phyloP scores from a whole-genome alignment of 2,888 invertebrate genomes.

The Hofmannophila pseudospretella region DNA sequence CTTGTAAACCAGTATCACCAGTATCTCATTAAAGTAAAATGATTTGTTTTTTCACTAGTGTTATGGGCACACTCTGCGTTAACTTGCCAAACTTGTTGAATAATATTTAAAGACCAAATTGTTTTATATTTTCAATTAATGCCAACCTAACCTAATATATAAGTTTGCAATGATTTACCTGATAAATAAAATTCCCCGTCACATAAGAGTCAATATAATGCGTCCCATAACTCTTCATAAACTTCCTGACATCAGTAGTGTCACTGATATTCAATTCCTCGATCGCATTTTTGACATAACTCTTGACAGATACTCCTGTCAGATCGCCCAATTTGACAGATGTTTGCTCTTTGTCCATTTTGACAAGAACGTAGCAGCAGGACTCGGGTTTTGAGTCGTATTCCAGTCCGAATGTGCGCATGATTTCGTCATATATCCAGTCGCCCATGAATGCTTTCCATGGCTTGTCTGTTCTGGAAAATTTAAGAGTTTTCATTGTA shows the following conservation, averaged over 20 bases:
- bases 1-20: no score
- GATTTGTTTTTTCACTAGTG: no score
- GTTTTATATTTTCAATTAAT: no score
- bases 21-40: no score
- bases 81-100: neutral
- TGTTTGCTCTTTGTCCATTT: constrained; percentile 82
- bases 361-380: constrained; percentile 84
- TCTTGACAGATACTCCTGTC: constrained; percentile 78
- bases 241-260: constrained; percentile 83
- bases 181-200: constrained; percentile 92
- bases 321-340: constrained; percentile 80
- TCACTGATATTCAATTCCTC: constrained; percentile 82
- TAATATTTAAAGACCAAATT: no score
- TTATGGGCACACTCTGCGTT: neutral
- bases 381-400: constrained; percentile 79
- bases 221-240: constrained; percentile 90
- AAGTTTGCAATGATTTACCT: no score
- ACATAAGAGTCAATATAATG: constrained; percentile 92
- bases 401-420: constrained; percentile 89
- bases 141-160: no score
- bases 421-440: constrained; percentile 88
- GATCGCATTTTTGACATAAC: constrained; percentile 81
- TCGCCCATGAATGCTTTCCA: constrained; percentile 93
- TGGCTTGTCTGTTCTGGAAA: constrained; percentile 79
- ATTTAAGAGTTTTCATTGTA: neutral